These are phyloP conservation scores for Craseonycteris thonglongyai DNA, from an alignment of 2,113 vertebrate genomes.

Conservation along the genomic window DNA sequence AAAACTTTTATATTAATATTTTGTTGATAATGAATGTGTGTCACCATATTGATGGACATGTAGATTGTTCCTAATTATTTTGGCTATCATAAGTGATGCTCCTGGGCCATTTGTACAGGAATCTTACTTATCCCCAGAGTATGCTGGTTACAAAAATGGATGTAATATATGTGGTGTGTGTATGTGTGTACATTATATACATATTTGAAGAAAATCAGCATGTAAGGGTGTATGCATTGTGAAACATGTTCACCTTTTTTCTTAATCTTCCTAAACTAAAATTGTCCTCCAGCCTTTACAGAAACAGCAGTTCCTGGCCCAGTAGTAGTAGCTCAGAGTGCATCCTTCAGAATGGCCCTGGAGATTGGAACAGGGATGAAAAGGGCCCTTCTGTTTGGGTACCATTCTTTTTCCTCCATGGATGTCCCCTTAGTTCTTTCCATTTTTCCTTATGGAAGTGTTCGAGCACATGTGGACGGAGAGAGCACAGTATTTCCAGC, in stretches of 20 bases:
- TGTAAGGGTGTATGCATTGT: not conserved
- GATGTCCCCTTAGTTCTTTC: not conserved
- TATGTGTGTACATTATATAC: not conserved
- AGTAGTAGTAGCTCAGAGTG: not conserved
- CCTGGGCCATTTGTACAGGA: not conserved
- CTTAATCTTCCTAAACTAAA: not conserved
- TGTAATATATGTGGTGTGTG: no score
- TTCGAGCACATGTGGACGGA: no score
- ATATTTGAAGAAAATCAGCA: not conserved
- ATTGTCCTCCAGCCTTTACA: not conserved
- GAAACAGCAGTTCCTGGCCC: not conserved
- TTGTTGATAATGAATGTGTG: not conserved
- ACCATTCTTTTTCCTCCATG: rapidly evolving
- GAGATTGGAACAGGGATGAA: not conserved
- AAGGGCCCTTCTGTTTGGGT: not conserved
- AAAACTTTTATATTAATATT: not conserved
- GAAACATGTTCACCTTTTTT: no score
- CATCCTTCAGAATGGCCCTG: not conserved
- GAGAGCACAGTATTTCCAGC: not conserved
- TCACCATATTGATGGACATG: not conserved
- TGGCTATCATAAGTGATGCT: not conserved
- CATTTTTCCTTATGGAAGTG: not conserved
- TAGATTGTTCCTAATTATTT: not conserved
- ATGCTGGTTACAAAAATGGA: not conserved
- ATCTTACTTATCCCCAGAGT: not conserved